Evolutionary conservation across 2,888 invertebrate species (phyloP).

Genomic region (Elysia crispata): DNA sequence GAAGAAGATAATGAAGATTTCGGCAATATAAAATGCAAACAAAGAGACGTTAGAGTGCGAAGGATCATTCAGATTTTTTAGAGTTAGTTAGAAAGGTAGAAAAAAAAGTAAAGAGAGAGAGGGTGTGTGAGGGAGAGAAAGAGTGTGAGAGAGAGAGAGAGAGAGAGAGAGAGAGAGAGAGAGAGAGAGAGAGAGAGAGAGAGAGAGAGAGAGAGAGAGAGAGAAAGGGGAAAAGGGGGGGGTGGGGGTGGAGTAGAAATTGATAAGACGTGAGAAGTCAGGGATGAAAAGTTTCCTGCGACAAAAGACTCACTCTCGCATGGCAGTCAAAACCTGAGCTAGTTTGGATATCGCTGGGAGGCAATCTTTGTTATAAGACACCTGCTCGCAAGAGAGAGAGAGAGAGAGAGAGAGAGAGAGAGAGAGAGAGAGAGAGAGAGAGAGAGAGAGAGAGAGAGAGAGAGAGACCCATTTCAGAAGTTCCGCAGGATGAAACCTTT

Average conservation of each 20-base stretch:
- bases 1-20: too few relatives aligned
- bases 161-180: conserved; percentile 10
- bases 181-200: background rate
- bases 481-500: too few relatives aligned
- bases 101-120: conserved; percentile 10
- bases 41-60: too few relatives aligned
- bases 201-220: background rate
- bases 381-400: background rate
- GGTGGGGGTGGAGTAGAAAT: background rate
- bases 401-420: background rate
- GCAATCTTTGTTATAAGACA: background rate
- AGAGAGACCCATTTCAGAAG: background rate
- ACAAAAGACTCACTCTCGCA: conserved; percentile 15
- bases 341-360: background rate
- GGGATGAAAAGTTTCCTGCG: background rate
- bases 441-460: conserved; percentile 5
- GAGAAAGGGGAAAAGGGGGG: background rate
- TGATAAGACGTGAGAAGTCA: background rate
- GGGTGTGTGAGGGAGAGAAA: conserved; percentile 20
- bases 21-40: too few relatives aligned
- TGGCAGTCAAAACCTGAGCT: background rate
- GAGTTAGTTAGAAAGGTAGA: background rate
- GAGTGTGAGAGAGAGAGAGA: conserved; percentile 24
- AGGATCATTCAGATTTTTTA: too few relatives aligned
- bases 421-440: background rate